Conservation (phyloP, 2,888 invertebrate species). For the Sepioteuthis lessoniana region DNA sequence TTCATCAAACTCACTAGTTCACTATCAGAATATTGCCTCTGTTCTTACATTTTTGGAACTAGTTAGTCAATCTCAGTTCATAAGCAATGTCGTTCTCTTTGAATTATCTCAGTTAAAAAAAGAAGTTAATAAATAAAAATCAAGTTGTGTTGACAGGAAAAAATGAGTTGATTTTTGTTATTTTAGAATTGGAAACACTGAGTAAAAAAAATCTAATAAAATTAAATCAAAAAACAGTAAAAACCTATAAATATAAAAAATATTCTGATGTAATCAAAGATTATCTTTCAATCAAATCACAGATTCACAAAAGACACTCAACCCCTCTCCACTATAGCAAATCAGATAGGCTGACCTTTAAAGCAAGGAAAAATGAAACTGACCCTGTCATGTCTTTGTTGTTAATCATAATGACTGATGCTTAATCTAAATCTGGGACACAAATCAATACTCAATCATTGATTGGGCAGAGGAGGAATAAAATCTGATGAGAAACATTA, state of each 20-base stretch:
- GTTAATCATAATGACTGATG: neutral
- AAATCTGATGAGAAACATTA: neutral
- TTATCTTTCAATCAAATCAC: neutral
- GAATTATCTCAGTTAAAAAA: neutral
- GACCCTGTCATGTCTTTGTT: neutral
- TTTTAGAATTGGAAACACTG: neutral
- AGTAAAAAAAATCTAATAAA: neutral
- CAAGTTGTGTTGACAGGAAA: neutral
- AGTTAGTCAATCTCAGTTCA: neutral
- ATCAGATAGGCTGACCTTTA: neutral
- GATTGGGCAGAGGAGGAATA: neutral
- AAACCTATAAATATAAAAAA: neutral
- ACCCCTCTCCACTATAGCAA: neutral
- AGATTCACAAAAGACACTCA: neutral
- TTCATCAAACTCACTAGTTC: too few species aligned
- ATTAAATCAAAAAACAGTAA: neutral
- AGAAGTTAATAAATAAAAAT: too few species aligned
- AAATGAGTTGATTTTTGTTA: neutral
- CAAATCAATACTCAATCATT: conserved; percentile 11
- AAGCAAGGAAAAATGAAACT: neutral
- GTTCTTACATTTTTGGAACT: too few species aligned
- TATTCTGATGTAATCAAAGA: neutral
- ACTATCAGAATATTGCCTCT: too few species aligned
- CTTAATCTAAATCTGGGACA: neutral
- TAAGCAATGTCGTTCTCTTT: neutral